Percentiles rank a stretch among this genome's conserved stretches.
These are phyloP conservation scores for Sthenelais limicola DNA, from an alignment of 2,888 invertebrate species.

Conservation along the genomic window DNA sequence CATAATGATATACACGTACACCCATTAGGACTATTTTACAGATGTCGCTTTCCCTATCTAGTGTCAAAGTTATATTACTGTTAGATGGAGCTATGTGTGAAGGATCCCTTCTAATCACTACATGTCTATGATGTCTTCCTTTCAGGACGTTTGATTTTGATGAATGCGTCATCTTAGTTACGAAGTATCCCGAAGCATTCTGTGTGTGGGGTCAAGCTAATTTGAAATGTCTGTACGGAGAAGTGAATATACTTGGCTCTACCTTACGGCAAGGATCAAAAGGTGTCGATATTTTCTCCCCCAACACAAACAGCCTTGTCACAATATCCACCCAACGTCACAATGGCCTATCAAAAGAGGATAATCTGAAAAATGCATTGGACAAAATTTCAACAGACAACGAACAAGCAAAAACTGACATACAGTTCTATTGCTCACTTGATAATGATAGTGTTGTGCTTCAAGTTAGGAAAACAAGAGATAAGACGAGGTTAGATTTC, in stretches of 20 bases:
- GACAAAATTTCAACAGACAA: not conserved
- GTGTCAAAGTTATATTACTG: too few species aligned
- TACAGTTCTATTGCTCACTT: not conserved
- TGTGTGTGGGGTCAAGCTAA: slow-evolving; percentile 5
- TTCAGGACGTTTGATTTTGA: not conserved
- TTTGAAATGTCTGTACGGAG: not conserved
- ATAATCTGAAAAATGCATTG: not conserved
- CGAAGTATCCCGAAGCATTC: not conserved
- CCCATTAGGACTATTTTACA: too few species aligned
- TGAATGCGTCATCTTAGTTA: not conserved
- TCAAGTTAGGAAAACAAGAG: not conserved
- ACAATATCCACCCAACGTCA: slow-evolving; percentile 1
- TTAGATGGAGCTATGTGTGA: too few species aligned
- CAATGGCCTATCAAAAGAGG: not conserved
- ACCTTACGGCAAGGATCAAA: not conserved
- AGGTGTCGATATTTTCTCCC: slow-evolving; percentile 13
- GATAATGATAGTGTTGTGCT: slow-evolving; percentile 2
- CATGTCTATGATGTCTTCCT: too few species aligned
- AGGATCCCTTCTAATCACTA: too few species aligned
- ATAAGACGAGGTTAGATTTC: slow-evolving; percentile 19
- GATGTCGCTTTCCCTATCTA: too few species aligned
- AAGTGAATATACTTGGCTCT: slow-evolving; percentile 1
- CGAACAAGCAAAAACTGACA: not conserved
- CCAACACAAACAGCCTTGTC: slow-evolving; percentile 16
- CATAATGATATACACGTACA: too few species aligned